These are phyloP conservation scores for Pachypeltis micranthus DNA, from an alignment of 1,140 invertebrate species.

Conservation along the genomic window DNA sequence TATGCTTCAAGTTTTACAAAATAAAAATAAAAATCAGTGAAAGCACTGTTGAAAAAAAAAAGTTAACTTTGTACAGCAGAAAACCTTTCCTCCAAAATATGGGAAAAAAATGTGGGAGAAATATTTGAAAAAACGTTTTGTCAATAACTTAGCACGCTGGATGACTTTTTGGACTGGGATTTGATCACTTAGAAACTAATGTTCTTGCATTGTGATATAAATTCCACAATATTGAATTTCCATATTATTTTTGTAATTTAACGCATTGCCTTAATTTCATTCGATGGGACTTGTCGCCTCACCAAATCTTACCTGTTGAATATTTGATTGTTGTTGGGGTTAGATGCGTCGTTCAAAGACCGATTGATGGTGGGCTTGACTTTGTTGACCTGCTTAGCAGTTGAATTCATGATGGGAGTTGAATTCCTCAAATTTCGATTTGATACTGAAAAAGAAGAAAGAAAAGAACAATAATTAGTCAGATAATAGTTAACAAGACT, in stretches of 20 bases:
- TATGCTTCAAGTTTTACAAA: slow-evolving; percentile 2
- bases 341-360: slow-evolving; percentile 30
- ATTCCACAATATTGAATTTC: background rate
- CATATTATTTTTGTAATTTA: background rate
- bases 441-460: slow-evolving; percentile 31
- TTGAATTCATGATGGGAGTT: slow-evolving; percentile 48
- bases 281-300: background rate
- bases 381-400: slow-evolving; percentile 58
- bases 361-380: slow-evolving; percentile 72
- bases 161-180: background rate
- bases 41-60: background rate
- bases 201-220: too few relatives aligned
- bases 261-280: too few relatives aligned
- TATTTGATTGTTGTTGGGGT: slow-evolving; percentile 6
- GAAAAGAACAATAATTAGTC: too few relatives aligned
- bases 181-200: background rate
- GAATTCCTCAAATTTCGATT: slow-evolving; percentile 61
- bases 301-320: background rate
- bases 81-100: slow-evolving; percentile 5
- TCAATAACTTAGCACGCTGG: background rate
- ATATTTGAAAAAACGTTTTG: background rate
- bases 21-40: background rate
- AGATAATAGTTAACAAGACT: too few relatives aligned
- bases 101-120: background rate
- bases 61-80: background rate